Evolutionary conservation across 2,113 vertebrate species (phyloP), one percentile per base, ranked within the genome.

Genomic region (Rhinolophus sinicus): DNA sequence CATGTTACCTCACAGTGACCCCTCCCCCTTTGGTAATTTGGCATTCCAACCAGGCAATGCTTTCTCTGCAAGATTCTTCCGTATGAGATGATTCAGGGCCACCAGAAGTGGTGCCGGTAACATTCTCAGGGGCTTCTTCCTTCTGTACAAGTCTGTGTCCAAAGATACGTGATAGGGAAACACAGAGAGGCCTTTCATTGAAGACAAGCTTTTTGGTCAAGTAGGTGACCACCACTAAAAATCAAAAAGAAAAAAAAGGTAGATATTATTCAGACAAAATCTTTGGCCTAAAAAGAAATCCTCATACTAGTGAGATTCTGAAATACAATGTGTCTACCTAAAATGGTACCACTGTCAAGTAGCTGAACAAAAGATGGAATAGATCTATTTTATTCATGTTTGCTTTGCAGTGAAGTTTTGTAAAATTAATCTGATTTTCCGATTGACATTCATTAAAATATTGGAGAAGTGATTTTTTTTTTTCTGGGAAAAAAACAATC

Each of bases 111-210:
- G 88, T 84, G 98, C 97, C 15, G 98, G 99, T 52, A 98, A 97
- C 93, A 98, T 99, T 80, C 98, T 77, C 22, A 93, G 70, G 0
- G 98, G 98, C 81, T 98, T 98, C 35, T 99, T 97, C 93, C 98
- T 98, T 50, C 99, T 99, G 94, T 99, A 99, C 0, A 99, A 97
- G 35, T 98, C 98, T 70, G 93, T 69, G 89, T 97, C 98, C 97
- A 99, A 95, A 0, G 98, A 98, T 24, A 84, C 5, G 24, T 98
- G 99, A 97, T 98, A 99, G 33, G 98, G 99, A 89, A 98, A 99
- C 88, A 99, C 98, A 94, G 58, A 98, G 83, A 99, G 97, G 97
- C 1, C 89, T 95, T 52, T 96, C 87, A 60, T 96, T 96, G 80
- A 99, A 97, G 2, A 47, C 58, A 97, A 99, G 99, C 8, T 98